Conservation (phyloP, 2,888 invertebrate species). For the Trisateles emortualis region DNA sequence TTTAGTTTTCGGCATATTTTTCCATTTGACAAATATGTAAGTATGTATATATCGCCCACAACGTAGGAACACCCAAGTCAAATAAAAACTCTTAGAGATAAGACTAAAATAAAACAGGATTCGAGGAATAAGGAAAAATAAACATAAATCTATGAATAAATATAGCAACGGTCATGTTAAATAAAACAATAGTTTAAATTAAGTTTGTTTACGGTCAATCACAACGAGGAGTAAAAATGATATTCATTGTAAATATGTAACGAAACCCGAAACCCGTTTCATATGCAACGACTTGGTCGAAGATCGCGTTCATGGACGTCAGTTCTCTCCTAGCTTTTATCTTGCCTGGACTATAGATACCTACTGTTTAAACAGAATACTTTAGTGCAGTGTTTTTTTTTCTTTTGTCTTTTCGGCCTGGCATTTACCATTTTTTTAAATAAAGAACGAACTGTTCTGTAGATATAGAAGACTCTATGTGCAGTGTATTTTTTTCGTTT, state of each 20-base stretch:
- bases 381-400: not conserved
- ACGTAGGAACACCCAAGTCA: too few relatives aligned
- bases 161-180: too few relatives aligned
- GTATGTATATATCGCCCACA: conserved; percentile 6
- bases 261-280: conserved; percentile 78
- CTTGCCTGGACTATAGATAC: conserved; percentile 48
- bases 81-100: too few relatives aligned
- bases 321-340: conserved; percentile 56
- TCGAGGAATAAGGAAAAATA: too few relatives aligned
- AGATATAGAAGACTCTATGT: not conserved
- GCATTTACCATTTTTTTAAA: not conserved
- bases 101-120: too few relatives aligned
- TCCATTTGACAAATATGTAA: conserved; percentile 16
- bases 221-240: conserved; percentile 61
- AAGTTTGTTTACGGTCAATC: conserved; percentile 25
- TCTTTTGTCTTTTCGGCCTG: too few relatives aligned
- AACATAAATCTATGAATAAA: too few relatives aligned
- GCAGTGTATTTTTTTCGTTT: not conserved
- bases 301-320: conserved; percentile 53
- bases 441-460: not conserved
- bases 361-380: conserved; percentile 8
- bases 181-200: not conserved
- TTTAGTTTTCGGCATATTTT: conserved; percentile 46
- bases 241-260: conserved; percentile 82
- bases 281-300: conserved; percentile 67